Evolutionary conservation across 2,797 vertebrate species (phyloP), one percentile per base, ranked within the genome.

Genomic region (Thripadectes ignobilis): DNA sequence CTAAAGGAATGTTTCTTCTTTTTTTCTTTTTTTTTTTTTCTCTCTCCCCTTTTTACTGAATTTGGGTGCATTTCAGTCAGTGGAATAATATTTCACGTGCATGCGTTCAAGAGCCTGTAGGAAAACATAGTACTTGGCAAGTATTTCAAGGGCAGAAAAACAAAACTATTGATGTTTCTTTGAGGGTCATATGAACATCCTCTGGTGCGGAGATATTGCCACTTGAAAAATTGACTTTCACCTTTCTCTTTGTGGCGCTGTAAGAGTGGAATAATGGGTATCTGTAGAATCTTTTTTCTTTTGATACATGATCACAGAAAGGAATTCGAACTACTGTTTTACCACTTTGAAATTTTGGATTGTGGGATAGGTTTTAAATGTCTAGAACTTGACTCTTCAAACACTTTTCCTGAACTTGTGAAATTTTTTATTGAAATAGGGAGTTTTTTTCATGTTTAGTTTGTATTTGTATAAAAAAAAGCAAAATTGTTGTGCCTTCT

Each of bases 1-100:
- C 99, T 99, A 99, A 98, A 98, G 98, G 98, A 99, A 98, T 98
- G 98, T 97, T 78, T 97, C 81, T 96, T 54, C n/a, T 16, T 77
- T 95, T 95, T 87, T 55, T 52, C 30, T 45, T 30, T 54, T 48
- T 54, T 23, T 48, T 49, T 59, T 66, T 34, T 66, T 57, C 61
- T 14, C 5, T 39, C 10, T 34, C 92, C 85, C 63, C 74, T 95
- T 91, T 97, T 98, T 99, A 98, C 98, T 98, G 98, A 99, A 98
- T 98, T 98, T 98, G 98, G 98, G 98, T 99, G 98, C 98, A 97
- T 99, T 99, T 99, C 98, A 96, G 97, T 97, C 96, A 96, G 97
- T 92, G 97, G 97, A 98, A 97, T 97, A 88, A 92, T 93, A 94
- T 96, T 97, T 97, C 96, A 95, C 86, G 7, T 98, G 97, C 98